These are phyloP conservation scores for Drosophila carrolli DNA, from an alignment of 1,140 invertebrate species.

Conservation along the genomic window DNA sequence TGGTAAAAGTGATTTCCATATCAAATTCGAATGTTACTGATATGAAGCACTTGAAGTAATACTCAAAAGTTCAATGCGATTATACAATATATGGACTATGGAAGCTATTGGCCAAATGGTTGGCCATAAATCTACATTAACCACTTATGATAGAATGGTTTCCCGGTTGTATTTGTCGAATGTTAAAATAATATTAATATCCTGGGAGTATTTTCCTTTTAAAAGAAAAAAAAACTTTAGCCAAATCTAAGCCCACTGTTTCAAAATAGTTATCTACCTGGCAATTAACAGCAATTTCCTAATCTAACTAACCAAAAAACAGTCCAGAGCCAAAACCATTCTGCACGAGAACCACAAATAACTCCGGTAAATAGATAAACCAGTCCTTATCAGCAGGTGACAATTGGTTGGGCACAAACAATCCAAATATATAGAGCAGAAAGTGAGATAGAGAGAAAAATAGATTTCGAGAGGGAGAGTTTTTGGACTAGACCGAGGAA, in stretches of 20 bases:
- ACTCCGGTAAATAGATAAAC: constrained; percentile 37
- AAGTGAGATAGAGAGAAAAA: constrained; percentile 1
- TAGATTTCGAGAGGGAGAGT: not conserved
- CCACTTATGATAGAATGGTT: too few relatives aligned
- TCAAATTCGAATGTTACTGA: constrained; percentile 19
- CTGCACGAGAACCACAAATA: constrained; percentile 33
- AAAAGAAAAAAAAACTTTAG: too few relatives aligned
- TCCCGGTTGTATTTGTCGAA: too few relatives aligned
- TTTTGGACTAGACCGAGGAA: constrained; percentile 37
- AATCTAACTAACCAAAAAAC: constrained; percentile 60
- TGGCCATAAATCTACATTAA: not conserved
- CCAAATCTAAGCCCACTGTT: constrained; percentile 26
- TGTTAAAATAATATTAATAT: too few relatives aligned
- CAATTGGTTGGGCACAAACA: constrained; percentile 53
- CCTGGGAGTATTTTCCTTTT: too few relatives aligned
- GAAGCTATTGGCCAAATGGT: not conserved
- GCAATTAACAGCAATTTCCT: constrained; percentile 52
- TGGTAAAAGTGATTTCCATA: constrained; percentile 38
- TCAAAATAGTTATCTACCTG: constrained; percentile 7
- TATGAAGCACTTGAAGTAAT: constrained; percentile 7
- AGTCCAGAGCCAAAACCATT: constrained; percentile 38
- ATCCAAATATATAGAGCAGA: not conserved
- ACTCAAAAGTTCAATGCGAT: constrained; percentile 19
- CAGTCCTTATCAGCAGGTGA: constrained; percentile 65
- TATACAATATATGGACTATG: constrained; percentile 14